Base-by-base conservation (phyloP, 2,113 vertebrate species). In the Leptocoma aspasia region DNA sequence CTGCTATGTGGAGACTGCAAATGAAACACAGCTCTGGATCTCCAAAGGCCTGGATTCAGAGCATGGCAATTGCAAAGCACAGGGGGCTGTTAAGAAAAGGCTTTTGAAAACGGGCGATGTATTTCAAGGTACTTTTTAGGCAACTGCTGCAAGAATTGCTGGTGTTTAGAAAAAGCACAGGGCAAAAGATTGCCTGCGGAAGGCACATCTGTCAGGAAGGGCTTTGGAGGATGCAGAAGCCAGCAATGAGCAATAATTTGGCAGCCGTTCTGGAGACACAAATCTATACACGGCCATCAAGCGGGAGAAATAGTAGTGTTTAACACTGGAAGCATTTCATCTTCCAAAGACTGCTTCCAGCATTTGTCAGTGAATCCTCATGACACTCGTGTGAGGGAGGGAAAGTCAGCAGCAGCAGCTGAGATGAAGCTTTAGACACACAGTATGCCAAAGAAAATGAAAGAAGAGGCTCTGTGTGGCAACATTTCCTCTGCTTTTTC, bases 321-420 rank as follows among this genome's bases (percentile, higher is more conserved):
- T 76, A 88, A 69, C 71, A 30, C 79, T 92, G 92, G 94, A 89
- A 90, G 79, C 80, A 27, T 92, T 92, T 95, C 28, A 70, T 83
- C 80, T 90, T 77, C 86, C 85, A 41, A 86, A 73, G 7, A 45
- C 80, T 10, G 15, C 35, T 76, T 19, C 71, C 94, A 90, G 59
- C 82, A 84, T 79, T 69, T 82, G 82, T 69, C 88, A 90, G 75
- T n/a, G 71, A 88, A 65, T 73, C 79, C 92, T 97, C 82, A 24
- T 12, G 47, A 73, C 71, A 13, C 71, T 45, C 0, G 3, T 60
- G 66, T 68, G 86, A 83, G 83, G 92, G 84, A 92, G 60, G 77
- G 86, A 47, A 73, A 50, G 92, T 31, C 93, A 90, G 86, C 89
- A 71, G 91, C 83, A 60, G 92, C 82, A 66, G 95, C 78, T 80